These are phyloP conservation scores for Columba janthina DNA, from an alignment of 2,113 vertebrate genomes.

Conservation along the genomic window DNA sequence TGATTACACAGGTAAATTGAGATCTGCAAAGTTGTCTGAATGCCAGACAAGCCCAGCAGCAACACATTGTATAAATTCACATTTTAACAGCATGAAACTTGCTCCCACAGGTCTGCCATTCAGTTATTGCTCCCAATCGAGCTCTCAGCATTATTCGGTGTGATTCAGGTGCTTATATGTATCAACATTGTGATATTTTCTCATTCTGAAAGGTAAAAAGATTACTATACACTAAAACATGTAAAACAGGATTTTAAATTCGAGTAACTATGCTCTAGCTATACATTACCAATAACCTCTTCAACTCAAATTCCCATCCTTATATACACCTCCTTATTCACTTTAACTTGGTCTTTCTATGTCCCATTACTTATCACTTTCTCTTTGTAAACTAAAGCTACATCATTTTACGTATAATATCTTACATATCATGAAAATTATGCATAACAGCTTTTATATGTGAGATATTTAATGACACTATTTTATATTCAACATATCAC, in stretches of 20 bases:
- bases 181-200: not conserved
- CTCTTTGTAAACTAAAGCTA: not conserved
- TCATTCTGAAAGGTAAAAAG: not conserved
- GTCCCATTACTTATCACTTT: not conserved
- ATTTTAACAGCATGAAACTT: slow-evolving; percentile 25
- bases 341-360: not conserved
- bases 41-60: slow-evolving; percentile 23
- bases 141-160: not conserved
- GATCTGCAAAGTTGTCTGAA: slow-evolving; percentile 26
- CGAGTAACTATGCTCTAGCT: not conserved
- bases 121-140: not conserved
- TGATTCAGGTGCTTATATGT: not conserved
- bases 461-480: not conserved
- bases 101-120: slow-evolving; percentile 15
- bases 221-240: not conserved
- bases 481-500: rapidly evolving
- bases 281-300: not conserved
- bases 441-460: not conserved
- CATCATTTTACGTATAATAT: not conserved
- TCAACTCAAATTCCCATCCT: not conserved
- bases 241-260: not conserved
- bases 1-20: slow-evolving; percentile 38
- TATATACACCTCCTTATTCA: not conserved
- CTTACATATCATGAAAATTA: not conserved
- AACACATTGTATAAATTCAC: slow-evolving; percentile 15